A percentile compares a stretch with the other conserved stretches of the same genome.
These are phyloP conservation scores for Oikopleura vanhoeffeni DNA, from an alignment of 23 tunicate species.

Conservation along the genomic window DNA sequence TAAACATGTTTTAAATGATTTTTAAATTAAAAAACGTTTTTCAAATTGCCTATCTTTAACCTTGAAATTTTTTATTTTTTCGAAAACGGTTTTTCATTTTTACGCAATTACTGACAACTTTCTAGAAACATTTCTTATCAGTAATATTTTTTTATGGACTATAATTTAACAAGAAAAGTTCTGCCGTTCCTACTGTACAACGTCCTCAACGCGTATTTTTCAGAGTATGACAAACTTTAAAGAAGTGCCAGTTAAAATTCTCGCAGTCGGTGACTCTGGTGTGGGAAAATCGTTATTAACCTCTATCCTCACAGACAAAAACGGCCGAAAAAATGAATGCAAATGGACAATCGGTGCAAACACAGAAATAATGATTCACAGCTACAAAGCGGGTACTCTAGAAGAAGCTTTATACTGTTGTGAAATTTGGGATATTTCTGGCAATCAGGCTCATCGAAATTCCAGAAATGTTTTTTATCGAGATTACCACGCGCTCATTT, in stretches of 20 bases:
- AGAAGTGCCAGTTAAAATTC: not conserved
- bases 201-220: too few species aligned
- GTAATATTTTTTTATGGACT: too few species aligned
- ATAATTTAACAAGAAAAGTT: too few species aligned
- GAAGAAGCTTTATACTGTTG: not conserved
- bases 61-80: too few species aligned
- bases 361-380: not conserved
- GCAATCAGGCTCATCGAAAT: not conserved
- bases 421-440: constrained; percentile 11
- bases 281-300: not conserved
- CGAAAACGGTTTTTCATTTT: too few species aligned
- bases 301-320: not conserved
- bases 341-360: constrained; percentile 12
- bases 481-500: not conserved
- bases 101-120: too few species aligned
- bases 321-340: not conserved
- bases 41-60: too few species aligned
- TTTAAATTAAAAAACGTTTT: too few species aligned
- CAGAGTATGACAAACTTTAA: too few species aligned
- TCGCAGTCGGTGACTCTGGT: not conserved
- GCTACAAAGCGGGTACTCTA: not conserved
- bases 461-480: not conserved
- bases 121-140: too few species aligned
- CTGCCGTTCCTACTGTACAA: too few species aligned
- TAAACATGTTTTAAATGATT: too few species aligned